These are phyloP conservation scores for Drosophila macrospina DNA, from an alignment of 2,888 invertebrate species.

Conservation along the genomic window DNA sequence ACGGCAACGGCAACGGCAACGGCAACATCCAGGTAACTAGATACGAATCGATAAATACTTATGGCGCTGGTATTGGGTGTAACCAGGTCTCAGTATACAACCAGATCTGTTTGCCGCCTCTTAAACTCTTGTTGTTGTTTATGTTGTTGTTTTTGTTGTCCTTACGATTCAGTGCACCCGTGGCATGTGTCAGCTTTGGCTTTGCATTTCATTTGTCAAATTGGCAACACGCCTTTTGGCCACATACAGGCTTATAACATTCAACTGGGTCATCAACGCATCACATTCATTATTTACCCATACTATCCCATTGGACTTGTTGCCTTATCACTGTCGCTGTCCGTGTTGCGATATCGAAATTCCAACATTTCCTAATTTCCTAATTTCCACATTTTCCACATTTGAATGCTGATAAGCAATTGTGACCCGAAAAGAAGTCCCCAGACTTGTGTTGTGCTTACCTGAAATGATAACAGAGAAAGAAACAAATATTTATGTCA, in stretches of 20 bases:
- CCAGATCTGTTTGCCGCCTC: background rate
- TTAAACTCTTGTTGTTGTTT: too few relatives aligned
- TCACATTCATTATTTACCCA: constrained; percentile 30
- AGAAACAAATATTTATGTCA: constrained; percentile 28
- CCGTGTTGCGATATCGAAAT: constrained; percentile 18
- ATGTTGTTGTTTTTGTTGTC: background rate
- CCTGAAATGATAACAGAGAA: constrained; percentile 45
- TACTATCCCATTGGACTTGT: background rate
- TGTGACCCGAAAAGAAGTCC: constrained; percentile 2
- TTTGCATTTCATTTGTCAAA: constrained; percentile 58
- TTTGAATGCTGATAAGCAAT: constrained; percentile 29
- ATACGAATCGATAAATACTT: constrained; percentile 15
- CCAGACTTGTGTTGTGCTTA: constrained; percentile 31
- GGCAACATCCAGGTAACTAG: constrained; percentile 1
- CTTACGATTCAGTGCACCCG: constrained; percentile 53
- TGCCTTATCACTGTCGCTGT: constrained; percentile 18
- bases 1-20: too few relatives aligned
- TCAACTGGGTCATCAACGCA: constrained; percentile 54
- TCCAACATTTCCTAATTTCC: constrained; percentile 32
- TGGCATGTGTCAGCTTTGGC: constrained; percentile 63
- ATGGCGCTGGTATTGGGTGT: constrained; percentile 1
- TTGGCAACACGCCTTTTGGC: constrained; percentile 32
- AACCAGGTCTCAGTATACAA: constrained; percentile 4
- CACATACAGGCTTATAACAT: constrained; percentile 2
- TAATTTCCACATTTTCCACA: constrained; percentile 28